These are phyloP conservation scores for Micronycteris hirsuta DNA, from an alignment of 2,113 vertebrate species.

Conservation along the genomic window DNA sequence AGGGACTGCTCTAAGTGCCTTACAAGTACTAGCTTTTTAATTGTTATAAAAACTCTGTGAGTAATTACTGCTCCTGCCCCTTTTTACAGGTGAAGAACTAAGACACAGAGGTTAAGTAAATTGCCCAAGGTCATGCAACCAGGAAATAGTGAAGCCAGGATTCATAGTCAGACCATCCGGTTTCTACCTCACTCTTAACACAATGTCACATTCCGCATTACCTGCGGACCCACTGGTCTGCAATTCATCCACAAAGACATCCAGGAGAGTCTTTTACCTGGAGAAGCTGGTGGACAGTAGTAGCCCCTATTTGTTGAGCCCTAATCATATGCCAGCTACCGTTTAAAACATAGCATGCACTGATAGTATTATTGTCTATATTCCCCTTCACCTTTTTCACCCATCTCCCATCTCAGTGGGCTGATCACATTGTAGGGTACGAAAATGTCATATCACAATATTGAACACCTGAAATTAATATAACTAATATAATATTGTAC, in stretches of 20 bases:
- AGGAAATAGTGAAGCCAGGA: not conserved
- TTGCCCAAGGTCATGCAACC: not conserved
- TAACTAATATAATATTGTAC: not conserved
- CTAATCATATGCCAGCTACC: not conserved
- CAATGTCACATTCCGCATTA: not conserved
- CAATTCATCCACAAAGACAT: not conserved
- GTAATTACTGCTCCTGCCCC: not conserved
- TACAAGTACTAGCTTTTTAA: conserved; percentile 1
- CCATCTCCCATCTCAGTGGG: not conserved
- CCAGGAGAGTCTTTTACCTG: not conserved
- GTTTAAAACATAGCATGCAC: not conserved
- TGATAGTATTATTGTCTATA: not conserved
- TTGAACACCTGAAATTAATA: not conserved
- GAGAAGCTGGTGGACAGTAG: not conserved
- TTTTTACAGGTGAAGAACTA: conserved; percentile 1
- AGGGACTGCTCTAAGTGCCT: not conserved
- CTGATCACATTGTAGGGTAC: not conserved
- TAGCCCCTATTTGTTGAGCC: not conserved
- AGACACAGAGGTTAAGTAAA: not conserved
- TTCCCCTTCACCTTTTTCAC: not conserved
- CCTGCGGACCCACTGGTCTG: not conserved
- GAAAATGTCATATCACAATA: not conserved
- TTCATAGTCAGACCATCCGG: not conserved
- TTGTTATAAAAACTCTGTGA: not conserved
- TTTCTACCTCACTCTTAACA: not conserved